These are phyloP conservation scores for Eulacestoma nigropectus DNA, from an alignment of 2,113 vertebrate species.

Conservation along the genomic window DNA sequence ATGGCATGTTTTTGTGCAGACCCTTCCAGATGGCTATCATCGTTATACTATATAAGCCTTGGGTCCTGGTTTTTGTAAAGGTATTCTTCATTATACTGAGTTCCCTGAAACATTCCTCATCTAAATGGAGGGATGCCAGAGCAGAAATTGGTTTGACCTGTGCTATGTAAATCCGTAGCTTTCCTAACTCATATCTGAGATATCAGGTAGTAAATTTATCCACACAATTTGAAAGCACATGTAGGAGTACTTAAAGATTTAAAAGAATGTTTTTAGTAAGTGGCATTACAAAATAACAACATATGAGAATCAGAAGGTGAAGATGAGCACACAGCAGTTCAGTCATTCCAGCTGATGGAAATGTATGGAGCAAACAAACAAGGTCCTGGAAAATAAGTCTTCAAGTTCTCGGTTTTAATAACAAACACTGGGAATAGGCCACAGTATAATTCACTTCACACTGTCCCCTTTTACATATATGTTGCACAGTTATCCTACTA, in stretches of 20 bases:
- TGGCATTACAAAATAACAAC: not conserved
- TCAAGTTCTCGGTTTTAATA: not conserved
- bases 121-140: not conserved
- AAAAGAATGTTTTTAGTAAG: not conserved
- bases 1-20: not conserved
- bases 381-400: not conserved
- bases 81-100: not conserved
- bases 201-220: not conserved
- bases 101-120: not conserved
- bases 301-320: not conserved
- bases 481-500: not conserved
- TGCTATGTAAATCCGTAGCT: not conserved
- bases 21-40: not conserved
- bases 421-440: not conserved
- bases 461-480: not conserved
- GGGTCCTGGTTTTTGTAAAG: not conserved
- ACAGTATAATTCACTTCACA: not conserved
- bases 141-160: not conserved
- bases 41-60: not conserved
- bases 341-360: not conserved
- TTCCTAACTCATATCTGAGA: not conserved
- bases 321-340: not conserved
- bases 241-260: not conserved
- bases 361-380: not conserved
- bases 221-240: not conserved